Percentiles rank a stretch among this genome's conserved stretches.
Conservation (phyloP, 2,797 vertebrate species). For the Alfaro cultratus region DNA sequence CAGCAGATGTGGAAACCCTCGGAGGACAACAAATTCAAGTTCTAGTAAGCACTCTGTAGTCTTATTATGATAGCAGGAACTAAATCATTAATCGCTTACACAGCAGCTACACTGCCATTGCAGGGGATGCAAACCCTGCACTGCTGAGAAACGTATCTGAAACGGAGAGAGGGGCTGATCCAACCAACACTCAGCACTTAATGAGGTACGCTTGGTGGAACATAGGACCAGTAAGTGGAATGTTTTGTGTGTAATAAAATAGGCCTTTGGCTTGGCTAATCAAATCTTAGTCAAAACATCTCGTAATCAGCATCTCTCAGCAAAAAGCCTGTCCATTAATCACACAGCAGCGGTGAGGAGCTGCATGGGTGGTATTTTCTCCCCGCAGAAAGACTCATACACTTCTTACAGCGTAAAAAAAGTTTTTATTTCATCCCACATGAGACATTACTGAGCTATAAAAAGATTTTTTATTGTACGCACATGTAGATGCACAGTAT, state of each 20-base stretch:
- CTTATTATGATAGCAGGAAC: constrained; percentile 39
- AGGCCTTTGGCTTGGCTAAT: constrained; percentile 83
- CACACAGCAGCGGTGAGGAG: constrained; percentile 74
- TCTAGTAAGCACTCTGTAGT: constrained; percentile 35
- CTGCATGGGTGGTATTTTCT: constrained; percentile 82
- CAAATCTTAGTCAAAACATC: constrained; percentile 82
- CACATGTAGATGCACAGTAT: constrained; percentile 60
- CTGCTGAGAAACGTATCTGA: constrained; percentile 56
- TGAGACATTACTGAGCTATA: constrained; percentile 73
- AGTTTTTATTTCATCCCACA: constrained; percentile 74
- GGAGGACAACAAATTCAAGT: constrained; percentile 50
- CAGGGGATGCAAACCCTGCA: constrained; percentile 30
- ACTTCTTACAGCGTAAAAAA: constrained; percentile 61
- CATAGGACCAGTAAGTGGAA: constrained; percentile 77
- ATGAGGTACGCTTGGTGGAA: constrained; percentile 75
- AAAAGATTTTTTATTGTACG: constrained; percentile 67
- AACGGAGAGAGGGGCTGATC: constrained; percentile 66
- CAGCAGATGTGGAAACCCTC: constrained; percentile 45
- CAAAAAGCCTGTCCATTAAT: constrained; percentile 81
- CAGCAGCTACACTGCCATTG: constrained; percentile 54
- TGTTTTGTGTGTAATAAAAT: constrained; percentile 83
- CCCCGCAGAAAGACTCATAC: constrained; percentile 45
- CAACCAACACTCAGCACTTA: constrained; percentile 73
- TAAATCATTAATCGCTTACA: constrained; percentile 45
- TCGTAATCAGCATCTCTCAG: constrained; percentile 82